Base-by-base conservation (phyloP, 2,797 vertebrate species). In the Lepus townsendii region DNA sequence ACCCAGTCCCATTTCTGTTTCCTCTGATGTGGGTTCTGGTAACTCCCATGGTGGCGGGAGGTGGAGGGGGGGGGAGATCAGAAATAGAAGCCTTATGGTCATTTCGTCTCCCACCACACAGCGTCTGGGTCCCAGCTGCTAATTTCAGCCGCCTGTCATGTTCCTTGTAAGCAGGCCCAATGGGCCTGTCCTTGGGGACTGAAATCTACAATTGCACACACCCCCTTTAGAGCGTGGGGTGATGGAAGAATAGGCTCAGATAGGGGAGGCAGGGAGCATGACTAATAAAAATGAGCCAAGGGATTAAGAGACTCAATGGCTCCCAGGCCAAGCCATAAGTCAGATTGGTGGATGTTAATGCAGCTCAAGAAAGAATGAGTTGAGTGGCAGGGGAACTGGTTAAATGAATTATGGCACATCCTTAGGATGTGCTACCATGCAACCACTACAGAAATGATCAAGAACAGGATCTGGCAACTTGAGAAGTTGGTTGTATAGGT, bases 261-360 rank as follows among this genome's bases (percentile, higher is more conserved):
- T 11, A 84, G 88, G 24, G 78, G 68, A 96, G 78, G 93, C 96
- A 93, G 85, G 89, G 13, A 97, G 90, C 30, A 17, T 90, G 91
- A 88, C 92, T 93, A 94, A 95, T 95, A 82, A 84, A 96, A 96
- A 85, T 92, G 93, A 96, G 82, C 69, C 94, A 78, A 77, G 88
- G 95, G 90, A 97, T 87, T 91, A 91, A 95, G 93, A 95, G 95
- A 83, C 82, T 62, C 38, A 89, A 0, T 77, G 75, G 83, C 54
- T 95, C 65, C 77, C 84, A 80, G 86, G 52, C 73, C 78, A 91
- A 65, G 24, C 68, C n/a, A 30, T 19, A 69, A 57, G 80, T 94
- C 84, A 94, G 79, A 90, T 38, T 93, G 85, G 92, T 92, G 73
- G 68, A 26, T 94, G 69, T 88, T 78, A 90, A 93, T 88, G 68